These are phyloP conservation scores for Melanotaenia duboulayi DNA, from an alignment of 2,113 vertebrate genomes.

Conservation along the genomic window DNA sequence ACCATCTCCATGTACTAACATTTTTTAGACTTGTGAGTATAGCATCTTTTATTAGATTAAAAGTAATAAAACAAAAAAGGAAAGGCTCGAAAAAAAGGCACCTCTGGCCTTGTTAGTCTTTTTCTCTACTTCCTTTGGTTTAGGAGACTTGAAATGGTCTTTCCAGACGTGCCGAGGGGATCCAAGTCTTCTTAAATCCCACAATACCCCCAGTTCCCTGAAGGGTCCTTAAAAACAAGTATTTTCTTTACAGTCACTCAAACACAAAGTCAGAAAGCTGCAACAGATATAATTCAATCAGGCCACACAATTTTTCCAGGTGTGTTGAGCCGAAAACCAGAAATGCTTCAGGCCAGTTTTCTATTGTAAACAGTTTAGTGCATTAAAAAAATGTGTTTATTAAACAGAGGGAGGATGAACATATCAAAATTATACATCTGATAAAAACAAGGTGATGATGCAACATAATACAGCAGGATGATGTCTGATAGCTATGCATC, in stretches of 20 bases:
- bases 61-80: slow-evolving; percentile 5
- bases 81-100: slow-evolving; percentile 33
- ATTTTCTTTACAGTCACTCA: slow-evolving; percentile 44
- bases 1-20: not conserved
- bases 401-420: not conserved
- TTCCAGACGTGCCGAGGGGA: slow-evolving; percentile 65
- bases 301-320: slow-evolving; percentile 48
- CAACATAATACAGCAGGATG: slow-evolving; percentile 1
- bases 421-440: not conserved
- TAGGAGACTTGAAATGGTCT: slow-evolving; percentile 43
- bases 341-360: slow-evolving; percentile 29
- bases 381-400: not conserved
- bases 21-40: no score
- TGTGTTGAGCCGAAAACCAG: slow-evolving; percentile 25
- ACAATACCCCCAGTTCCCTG: slow-evolving; percentile 37
- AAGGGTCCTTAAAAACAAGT: slow-evolving; percentile 46
- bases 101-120: not conserved
- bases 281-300: slow-evolving; percentile 40
- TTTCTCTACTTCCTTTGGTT: slow-evolving; percentile 22
- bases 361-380: slow-evolving; percentile 4
- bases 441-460: slow-evolving; percentile 19
- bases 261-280: slow-evolving; percentile 38
- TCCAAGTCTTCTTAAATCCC: slow-evolving; percentile 43
- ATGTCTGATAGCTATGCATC: not conserved
- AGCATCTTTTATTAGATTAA: slow-evolving; percentile 30